Evolutionary conservation across 2,113 vertebrate species (phyloP), one percentile per base, ranked within the genome.

Genomic region (Passer montanus): DNA sequence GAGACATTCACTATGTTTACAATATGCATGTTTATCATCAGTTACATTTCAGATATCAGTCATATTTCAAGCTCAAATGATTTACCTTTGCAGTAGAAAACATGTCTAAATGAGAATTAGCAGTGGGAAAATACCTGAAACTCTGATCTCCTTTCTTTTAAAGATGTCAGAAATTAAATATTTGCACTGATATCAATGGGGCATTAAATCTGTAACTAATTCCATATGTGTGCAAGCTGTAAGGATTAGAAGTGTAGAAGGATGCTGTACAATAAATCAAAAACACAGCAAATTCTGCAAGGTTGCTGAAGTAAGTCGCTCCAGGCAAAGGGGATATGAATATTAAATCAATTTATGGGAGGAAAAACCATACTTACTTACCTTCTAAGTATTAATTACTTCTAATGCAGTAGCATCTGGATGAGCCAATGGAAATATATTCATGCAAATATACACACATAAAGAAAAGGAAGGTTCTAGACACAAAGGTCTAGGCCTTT

Each of bases 181-280:
- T 97, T 91, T 94, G 66, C 50, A 43, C 47, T 84, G 37, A 37
- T 93, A 91, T 83, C 79, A 94, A 89, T 81, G 43, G 33, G 39
- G 30, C 37, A 91, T 96, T 89, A 94, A 94, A 93, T 72, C 87
- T 88, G 87, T 94, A 94, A 95, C 56, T 75, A 92, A 95, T 88
- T 94, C 91, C 53, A 53, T 80, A 86, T 47, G 62, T 75, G 35
- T 50, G 64, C 90, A 95, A 91, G 72, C 75, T 87, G 39, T 86
- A 76, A 87, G 75, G 75, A 95, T 83, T 89, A 80, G 55, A 93
- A 76, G 19, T 58, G 55, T 47, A 37, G 62, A 90, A 81, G 80
- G 62, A 86, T 62, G 53, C 31, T 82, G 62, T 53, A 89, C 79
- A 95, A 93, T 95, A 92, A 95, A 94, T 94, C 77, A 93, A 93